These are phyloP conservation scores for Synanthedon andrenaeformis DNA, from an alignment of 2,888 invertebrate genomes.

Conservation along the genomic window DNA sequence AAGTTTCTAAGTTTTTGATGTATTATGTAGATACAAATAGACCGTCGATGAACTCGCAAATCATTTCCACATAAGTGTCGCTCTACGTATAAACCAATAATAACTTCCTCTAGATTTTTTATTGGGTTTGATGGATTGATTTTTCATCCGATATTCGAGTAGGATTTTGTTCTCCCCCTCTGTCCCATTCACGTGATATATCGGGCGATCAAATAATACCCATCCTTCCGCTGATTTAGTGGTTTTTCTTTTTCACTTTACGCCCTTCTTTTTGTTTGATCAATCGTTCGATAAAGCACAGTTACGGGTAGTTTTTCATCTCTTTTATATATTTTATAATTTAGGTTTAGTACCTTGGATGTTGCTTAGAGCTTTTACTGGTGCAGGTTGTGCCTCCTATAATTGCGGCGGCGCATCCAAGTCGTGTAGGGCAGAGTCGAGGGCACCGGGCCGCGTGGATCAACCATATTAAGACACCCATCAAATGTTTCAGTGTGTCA, in stretches of 20 bases:
- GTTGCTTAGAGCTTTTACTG: too few species aligned
- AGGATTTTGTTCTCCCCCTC: slow-evolving; percentile 25
- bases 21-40: neutral
- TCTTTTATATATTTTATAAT: neutral
- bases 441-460: too few species aligned
- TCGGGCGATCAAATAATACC: slow-evolving; percentile 34
- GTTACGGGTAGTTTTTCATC: neutral
- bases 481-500: too few species aligned
- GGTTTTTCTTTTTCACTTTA: slow-evolving; percentile 25
- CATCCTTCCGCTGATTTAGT: slow-evolving; percentile 5
- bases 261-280: slow-evolving; percentile 16
- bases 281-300: neutral
- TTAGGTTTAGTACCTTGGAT: neutral
- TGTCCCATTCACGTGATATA: slow-evolving; percentile 27
- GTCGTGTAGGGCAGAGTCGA: too few species aligned
- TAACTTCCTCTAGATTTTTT: slow-evolving; percentile 29
- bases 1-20: too few species aligned
- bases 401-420: too few species aligned
- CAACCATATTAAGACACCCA: too few species aligned
- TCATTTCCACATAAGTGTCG: slow-evolving; percentile 4
- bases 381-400: too few species aligned
- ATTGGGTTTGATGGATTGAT: slow-evolving; percentile 40
- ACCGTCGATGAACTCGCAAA: slow-evolving; percentile 11
- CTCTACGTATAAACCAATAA: slow-evolving; percentile 20
- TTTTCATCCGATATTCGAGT: slow-evolving; percentile 37